A percentile compares a stretch with the other conserved stretches of the same genome.
These are phyloP conservation scores for Mirza zaza DNA, from an alignment of 2,113 vertebrate genomes.

Conservation along the genomic window DNA sequence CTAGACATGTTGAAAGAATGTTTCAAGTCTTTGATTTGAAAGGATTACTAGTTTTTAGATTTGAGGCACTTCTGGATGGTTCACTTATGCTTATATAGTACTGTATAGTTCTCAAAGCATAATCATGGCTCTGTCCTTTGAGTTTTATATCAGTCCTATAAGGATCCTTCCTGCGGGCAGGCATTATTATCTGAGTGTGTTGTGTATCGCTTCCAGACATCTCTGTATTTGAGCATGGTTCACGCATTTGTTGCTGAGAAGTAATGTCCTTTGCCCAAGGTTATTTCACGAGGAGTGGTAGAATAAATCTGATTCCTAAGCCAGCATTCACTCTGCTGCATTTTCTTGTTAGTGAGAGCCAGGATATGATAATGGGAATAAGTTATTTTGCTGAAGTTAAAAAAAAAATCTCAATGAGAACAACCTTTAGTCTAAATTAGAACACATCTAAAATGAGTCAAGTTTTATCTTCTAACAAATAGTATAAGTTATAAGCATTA, in stretches of 20 bases:
- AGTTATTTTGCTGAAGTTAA: not conserved
- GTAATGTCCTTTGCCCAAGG: not conserved
- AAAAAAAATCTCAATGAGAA: not conserved
- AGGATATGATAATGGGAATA: not conserved
- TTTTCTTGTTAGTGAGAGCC: not conserved
- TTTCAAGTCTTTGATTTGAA: constrained; percentile 36
- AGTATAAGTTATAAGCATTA: not conserved
- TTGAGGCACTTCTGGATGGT: not conserved
- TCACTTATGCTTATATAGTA: not conserved
- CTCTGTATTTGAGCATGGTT: not conserved
- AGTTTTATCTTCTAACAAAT: not conserved
- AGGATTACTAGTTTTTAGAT: not conserved
- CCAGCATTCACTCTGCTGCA: not conserved
- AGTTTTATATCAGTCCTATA: not conserved
- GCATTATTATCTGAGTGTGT: not conserved
- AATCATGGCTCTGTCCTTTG: not conserved
- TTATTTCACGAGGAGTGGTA: not conserved
- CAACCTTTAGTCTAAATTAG: not conserved
- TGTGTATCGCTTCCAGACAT: not conserved
- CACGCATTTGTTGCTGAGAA: not conserved
- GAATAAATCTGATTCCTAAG: not conserved
- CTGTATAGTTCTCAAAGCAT: not conserved
- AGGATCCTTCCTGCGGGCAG: not conserved
- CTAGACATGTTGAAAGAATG: not conserved
- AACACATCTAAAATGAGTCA: not conserved